These are phyloP conservation scores for Crotalus tigris DNA, from an alignment of 2,113 vertebrate species.

Conservation along the genomic window DNA sequence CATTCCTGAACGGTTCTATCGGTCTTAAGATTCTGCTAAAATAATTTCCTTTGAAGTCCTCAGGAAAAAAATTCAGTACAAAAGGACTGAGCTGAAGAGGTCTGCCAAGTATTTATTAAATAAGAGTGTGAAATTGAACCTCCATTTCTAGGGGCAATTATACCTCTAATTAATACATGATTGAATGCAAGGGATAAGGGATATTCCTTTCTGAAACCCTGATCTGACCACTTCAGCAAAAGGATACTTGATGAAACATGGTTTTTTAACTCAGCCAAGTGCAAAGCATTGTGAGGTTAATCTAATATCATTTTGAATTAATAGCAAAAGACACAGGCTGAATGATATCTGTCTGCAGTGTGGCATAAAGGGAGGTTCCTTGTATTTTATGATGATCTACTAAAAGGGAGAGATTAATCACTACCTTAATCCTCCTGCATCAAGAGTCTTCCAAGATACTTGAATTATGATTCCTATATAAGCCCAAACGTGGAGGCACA, in stretches of 20 bases:
- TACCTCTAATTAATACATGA: not conserved
- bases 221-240: not conserved
- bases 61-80: constrained; percentile 1
- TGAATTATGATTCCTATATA: not conserved
- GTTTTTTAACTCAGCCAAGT: not conserved
- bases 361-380: not conserved
- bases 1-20: not conserved
- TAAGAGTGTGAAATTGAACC: not conserved
- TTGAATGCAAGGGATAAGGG: not conserved
- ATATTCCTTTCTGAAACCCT: not conserved
- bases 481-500: not conserved
- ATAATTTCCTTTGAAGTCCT: constrained; percentile 12
- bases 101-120: not conserved
- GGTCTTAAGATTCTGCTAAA: not conserved
- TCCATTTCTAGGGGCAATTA: not conserved
- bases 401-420: not conserved
- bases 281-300: not conserved
- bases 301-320: not conserved
- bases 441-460: not conserved
- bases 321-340: not conserved
- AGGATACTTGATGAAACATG: not conserved
- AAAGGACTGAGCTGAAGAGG: not conserved
- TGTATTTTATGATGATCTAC: not conserved
- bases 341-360: not conserved
- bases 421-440: not conserved